Base-by-base conservation (phyloP, 1,140 invertebrate genomes). In the Drosophila prosaltans region DNA sequence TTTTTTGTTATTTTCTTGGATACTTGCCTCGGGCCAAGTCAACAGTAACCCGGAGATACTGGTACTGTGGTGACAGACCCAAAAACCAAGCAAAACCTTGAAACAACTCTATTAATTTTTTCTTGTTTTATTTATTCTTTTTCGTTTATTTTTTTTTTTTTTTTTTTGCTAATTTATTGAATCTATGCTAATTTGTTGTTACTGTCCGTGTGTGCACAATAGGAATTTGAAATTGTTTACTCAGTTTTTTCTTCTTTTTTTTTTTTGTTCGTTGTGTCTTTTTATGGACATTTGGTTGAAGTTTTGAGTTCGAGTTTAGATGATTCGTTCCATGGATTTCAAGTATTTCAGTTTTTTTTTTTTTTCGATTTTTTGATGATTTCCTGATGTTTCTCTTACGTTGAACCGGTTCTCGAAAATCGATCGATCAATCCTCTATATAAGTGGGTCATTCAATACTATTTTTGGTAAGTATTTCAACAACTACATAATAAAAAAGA, bases 111-210 rank as follows among this genome's bases (percentile, higher is more conserved):
- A 59, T 78, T 83, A 78, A 78, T 55, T 62, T 58, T 24, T 24
- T 40, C n/a, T 39, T 63, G 16, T 63, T 76, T 43, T 64, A 26
- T 69, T 69, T 69, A 48, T 48, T 48, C 45, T 48, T 73, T 71
- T 40, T 32, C 9, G 32, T 30, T 59, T 0, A 36, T 73, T 72
- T 72, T 21, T 57, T 45, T 45, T 45, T 45, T 59, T 32, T 9
- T 43, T 57, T 55, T 40, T 73, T 83, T 78, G 72, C 69, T 74
- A 80, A 89, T 84, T 89, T 88, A 89, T 80, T 89, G 81, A 80
- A 72, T 72, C 64, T 84, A 78, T 65, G 77, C 62, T 76, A 79
- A 72, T 58, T 70, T 58, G 41, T 43, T 28, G 11, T 26, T 30
- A 30, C 39, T 61, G 59, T 62, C 16, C 69, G 36, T 28, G 57